Evolutionary conservation across 1,140 invertebrate species (phyloP).

Genomic region (Atopsyche davidsoni): DNA sequence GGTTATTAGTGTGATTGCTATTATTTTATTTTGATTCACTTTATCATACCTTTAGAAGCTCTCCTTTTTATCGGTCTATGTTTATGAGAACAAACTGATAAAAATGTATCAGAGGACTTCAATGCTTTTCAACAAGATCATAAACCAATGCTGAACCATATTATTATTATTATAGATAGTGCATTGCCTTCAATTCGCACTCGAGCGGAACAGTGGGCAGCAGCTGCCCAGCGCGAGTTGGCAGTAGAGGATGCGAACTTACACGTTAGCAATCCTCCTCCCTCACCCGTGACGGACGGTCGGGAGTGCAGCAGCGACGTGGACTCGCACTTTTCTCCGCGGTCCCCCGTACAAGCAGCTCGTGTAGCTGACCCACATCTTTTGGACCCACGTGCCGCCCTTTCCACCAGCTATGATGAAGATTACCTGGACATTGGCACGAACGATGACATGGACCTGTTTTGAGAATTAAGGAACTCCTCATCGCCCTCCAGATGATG

Average conservation of each 20-base stretch:
- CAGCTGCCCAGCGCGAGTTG: slow-evolving; percentile 39
- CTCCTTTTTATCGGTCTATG: too few relatives aligned
- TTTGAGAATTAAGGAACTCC: slow-evolving; percentile 44
- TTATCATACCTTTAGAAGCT: too few relatives aligned
- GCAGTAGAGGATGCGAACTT: slow-evolving; percentile 46
- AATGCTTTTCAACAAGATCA: too few relatives aligned
- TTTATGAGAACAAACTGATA: too few relatives aligned
- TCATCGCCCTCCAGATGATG: neutral
- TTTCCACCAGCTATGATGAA: slow-evolving; percentile 52
- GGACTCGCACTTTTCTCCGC: slow-evolving; percentile 33
- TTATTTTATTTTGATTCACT: too few relatives aligned
- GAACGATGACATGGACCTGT: slow-evolving; percentile 68
- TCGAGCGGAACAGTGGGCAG: slow-evolving; percentile 48
- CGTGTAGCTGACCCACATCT: slow-evolving; percentile 13
- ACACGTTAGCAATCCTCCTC: slow-evolving; percentile 66
- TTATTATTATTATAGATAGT: slow-evolving; percentile 43
- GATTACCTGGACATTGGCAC: slow-evolving; percentile 65
- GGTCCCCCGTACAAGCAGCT: slow-evolving; percentile 31
- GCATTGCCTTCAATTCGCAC: slow-evolving; percentile 54
- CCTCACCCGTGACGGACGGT: slow-evolving; percentile 67
- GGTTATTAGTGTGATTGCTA: too few relatives aligned
- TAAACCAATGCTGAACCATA: too few relatives aligned
- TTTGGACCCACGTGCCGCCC: slow-evolving; percentile 19
- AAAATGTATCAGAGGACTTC: too few relatives aligned
- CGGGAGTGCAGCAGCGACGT: slow-evolving; percentile 64